Evolutionary conservation across 2,113 vertebrate genomes (phyloP).

Genomic region (Spea bombifrons): DNA sequence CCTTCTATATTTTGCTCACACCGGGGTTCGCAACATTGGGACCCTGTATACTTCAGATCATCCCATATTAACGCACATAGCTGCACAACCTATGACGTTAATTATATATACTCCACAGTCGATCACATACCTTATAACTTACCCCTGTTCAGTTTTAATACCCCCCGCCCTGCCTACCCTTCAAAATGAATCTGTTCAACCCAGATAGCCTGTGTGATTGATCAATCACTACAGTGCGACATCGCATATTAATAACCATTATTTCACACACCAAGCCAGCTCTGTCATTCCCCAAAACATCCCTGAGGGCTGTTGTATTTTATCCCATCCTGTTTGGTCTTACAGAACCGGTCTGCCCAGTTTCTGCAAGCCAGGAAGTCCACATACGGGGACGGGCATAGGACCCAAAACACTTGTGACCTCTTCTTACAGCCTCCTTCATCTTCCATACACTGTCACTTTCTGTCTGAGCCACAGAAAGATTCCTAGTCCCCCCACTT

Average conservation of each 20-base stretch:
- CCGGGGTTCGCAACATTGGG: too few relatives aligned
- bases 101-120: too few relatives aligned
- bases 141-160: too few relatives aligned
- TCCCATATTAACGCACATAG: too few relatives aligned
- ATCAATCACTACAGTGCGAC: neutral
- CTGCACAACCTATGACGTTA: too few relatives aligned
- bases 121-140: too few relatives aligned
- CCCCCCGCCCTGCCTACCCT: too few relatives aligned
- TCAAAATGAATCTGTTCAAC: too few relatives aligned
- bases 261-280: neutral
- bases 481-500: too few relatives aligned
- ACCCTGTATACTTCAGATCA: too few relatives aligned
- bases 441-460: neutral
- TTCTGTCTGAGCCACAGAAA: neutral
- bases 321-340: conserved; percentile 16
- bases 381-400: conserved; percentile 17
- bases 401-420: conserved; percentile 3
- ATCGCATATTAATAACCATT: neutral
- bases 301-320: conserved; percentile 34
- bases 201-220: neutral
- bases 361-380: conserved; percentile 27
- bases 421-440: neutral
- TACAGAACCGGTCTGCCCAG: conserved; percentile 32
- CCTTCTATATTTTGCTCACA: too few relatives aligned
- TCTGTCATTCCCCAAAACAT: neutral